Evolutionary conservation across 2,797 vertebrate species (phyloP), one percentile per base, ranked within the genome.

Genomic region (Trematomus bernacchii): DNA sequence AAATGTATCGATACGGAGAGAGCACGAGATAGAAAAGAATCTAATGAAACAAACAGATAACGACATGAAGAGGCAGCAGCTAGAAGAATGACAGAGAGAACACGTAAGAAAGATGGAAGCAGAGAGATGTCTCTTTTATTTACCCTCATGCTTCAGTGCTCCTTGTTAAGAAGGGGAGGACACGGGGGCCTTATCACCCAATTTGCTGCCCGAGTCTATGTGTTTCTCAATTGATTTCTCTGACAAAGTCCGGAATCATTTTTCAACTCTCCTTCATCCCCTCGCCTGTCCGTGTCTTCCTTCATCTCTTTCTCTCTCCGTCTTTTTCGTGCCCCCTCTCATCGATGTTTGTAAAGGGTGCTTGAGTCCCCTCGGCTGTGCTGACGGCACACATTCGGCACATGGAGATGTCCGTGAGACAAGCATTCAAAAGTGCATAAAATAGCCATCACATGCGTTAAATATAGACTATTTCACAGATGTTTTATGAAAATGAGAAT

Each of bases 401-500:
- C 83, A 72, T 33, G 55, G 84, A 82, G 86, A 87, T 78, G 83
- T 90, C 79, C 72, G 73, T 18, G 76, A 90, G 74, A 86, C 80
- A 78, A 57, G 73, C 80, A 27, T 79, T 61, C 71, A 83, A 86
- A 80, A 63, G 86, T 88, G 71, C 84, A 79, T 88, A 85, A 92
- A 89, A 90, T 87, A 91, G 86, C 91, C 91, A 85, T 89, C 85
- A 83, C 89, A 86, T 81, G 86, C 68, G 89, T 95, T 94, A 91
- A 95, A 93, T 93, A 90, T 90, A 92, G 90, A 93, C 86, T 92
- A 92, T 94, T 94, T 93, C 90, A 90, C 93, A 93, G 92, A 93
- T 94, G 92, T 91, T 95, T 95, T 93, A 95, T 95, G 94, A 95
- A 95, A 95, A 95, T 95, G 92, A 94, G 93, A 95, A 94, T 93